Percentiles rank a stretch among this genome's conserved stretches.
Conservation (phyloP, 2,113 vertebrate species). For the Cyanoramphus novaezelandiae region DNA sequence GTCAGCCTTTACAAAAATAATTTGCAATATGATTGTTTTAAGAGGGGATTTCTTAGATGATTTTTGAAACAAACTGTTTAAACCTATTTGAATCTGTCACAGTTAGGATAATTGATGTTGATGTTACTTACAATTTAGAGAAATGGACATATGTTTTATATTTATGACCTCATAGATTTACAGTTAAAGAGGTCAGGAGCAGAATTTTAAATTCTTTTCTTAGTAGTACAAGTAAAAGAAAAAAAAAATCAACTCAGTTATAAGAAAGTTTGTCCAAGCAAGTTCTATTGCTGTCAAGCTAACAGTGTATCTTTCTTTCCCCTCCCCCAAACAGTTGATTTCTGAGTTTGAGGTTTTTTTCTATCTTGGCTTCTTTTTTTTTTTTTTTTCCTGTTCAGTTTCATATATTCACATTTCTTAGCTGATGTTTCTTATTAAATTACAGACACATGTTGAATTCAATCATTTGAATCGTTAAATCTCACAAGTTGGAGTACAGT, state of each 20-base stretch:
- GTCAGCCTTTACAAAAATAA: neutral
- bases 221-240: neutral
- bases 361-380: conserved; percentile 49
- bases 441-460: conserved; percentile 82
- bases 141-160: neutral
- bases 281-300: conserved; percentile 67
- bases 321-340: neutral
- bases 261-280: conserved; percentile 48
- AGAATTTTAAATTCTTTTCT: neutral
- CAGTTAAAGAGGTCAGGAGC: neutral
- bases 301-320: conserved; percentile 55
- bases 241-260: neutral
- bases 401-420: conserved; percentile 74
- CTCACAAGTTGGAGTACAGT: conserved; percentile 78
- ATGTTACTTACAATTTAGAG: neutral
- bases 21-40: neutral
- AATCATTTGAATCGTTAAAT: conserved; percentile 91
- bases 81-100: neutral
- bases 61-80: neutral
- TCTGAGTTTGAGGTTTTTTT: neutral
- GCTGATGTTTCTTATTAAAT: conserved; percentile 87
- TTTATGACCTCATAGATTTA: neutral
- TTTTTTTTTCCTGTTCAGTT: conserved; percentile 69
- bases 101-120: neutral
- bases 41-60: neutral